These are phyloP conservation scores for Sigmodon hispidus DNA, from an alignment of 2,113 vertebrate species.

Conservation along the genomic window DNA sequence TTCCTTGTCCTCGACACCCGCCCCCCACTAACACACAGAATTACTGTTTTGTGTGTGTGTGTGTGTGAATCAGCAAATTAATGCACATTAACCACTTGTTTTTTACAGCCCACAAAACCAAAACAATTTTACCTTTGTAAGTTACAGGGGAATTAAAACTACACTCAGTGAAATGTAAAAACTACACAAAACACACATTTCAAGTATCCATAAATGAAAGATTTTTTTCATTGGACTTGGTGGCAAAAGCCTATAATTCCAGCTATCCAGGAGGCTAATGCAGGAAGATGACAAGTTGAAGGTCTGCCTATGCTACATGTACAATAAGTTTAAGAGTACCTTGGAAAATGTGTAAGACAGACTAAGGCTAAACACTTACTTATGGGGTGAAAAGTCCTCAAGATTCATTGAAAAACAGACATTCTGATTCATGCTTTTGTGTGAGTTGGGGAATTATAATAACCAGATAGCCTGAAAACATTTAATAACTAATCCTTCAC, in stretches of 20 bases:
- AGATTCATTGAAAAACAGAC: neutral
- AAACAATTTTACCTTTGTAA: neutral
- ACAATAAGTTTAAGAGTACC: neutral
- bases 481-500: constrained; percentile 1
- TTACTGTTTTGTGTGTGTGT: neutral
- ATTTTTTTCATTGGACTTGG: neutral
- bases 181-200: neutral
- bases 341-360: neutral
- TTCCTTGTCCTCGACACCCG: neutral
- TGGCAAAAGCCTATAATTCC: neutral
- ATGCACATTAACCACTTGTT: neutral
- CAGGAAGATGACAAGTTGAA: neutral
- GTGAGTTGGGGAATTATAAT: neutral
- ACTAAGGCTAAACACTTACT: neutral
- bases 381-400: too few species aligned
- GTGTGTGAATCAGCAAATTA: neutral
- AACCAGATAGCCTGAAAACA: neutral
- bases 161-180: neutral
- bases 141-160: neutral
- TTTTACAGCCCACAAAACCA: neutral
- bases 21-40: neutral
- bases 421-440: neutral
- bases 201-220: neutral
- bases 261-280: neutral
- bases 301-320: neutral